Evolutionary conservation across 2,113 vertebrate species (phyloP), one percentile per base, ranked within the genome.

Genomic region (Mystacornis crossleyi): DNA sequence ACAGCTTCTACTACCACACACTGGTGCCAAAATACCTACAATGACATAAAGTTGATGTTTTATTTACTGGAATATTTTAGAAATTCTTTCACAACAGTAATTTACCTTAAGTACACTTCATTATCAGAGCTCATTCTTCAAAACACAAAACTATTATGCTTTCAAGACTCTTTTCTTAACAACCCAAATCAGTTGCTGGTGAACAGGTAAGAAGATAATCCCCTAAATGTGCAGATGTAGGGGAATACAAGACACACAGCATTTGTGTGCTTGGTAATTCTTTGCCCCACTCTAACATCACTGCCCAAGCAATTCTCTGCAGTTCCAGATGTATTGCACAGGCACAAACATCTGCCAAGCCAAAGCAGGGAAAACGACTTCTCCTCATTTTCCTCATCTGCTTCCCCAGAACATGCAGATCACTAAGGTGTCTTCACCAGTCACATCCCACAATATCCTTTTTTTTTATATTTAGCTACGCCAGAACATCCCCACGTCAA

Each of bases 51-150:
- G n/a, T 45, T 10, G 0, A 95, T 83, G 43, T 67, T 93, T 91
- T 93, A 93, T 95, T 95, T 96, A 92, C 92, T 51, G 34, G 55
- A 81, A 42, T 55, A 62, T 55, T 77, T 91, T 18, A 87, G 34
- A 66, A 82, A 80, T 83, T 71, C 74, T 83, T 93, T 96, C 88
- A 90, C 79, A 94, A 90, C 92, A 90, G 60, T 48, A 78, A 90
- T 92, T 96, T 83, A 74, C 34, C 43, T 73, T 45, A 86, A 80
- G 90, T 42, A 93, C 40, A 55, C 33, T 92, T 77, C 2, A 9
- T 81, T 92, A 86, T 28, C 24, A 66, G 80, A 84, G 69, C 42
- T 86, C 53, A 90, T 84, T 86, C 80, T 71, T 81, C 72, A 89
- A 78, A 93, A 84, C 36, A 54, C 36, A 53, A 38, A 48, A 83